Base-by-base conservation (phyloP, 2,797 vertebrate genomes). In the Megalops cyprinoides region DNA sequence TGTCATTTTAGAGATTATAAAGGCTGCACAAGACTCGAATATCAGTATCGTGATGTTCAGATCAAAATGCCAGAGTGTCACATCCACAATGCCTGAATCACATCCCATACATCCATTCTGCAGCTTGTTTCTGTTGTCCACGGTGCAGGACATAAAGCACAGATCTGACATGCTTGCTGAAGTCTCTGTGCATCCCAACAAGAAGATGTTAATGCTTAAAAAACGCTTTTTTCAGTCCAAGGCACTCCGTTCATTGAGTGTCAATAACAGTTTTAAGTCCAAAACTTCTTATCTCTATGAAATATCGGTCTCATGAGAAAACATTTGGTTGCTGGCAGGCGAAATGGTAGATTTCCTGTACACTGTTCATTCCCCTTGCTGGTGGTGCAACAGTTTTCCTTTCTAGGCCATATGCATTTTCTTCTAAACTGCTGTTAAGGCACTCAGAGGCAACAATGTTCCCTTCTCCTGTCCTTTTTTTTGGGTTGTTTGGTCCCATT, bases 11-110 rank as follows among this genome's bases (percentile, higher is more conserved):
- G 55, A 79, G 84, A 84, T 89, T 80, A 75, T 82, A 85, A 78
- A 84, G 79, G 81, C 73, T 84, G 78, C 78, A 85, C 78, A 82
- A 76, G 58, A 88, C 82, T 74, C 81, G 51, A 7, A 0, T 82
- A 85, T 91, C 87, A 87, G 86, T 87, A 71, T 44, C 84, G 65
- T 56, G 84, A 78, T 53, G 53, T 88, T 89, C 87, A 86, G 83
- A 81, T 84, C 85, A 82, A 74, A 87, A 83, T n/a, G 53, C 51
- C 12, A 62, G 58, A 80, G 42, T 67, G 62, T 49, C 53, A 25
- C 53, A 12, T 78, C 75, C 75, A 34, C 39, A 77, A 79, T 55
- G 69, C 83, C 60, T 31, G 71, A 84, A 89, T 90, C 82, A 87
- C 85, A 86, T 88, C 89, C 84, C 86, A 84, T 85, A 87, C 62